Evolutionary conservation across 2,113 vertebrate species (phyloP).

Genomic region (Crotalus viridis): DNA sequence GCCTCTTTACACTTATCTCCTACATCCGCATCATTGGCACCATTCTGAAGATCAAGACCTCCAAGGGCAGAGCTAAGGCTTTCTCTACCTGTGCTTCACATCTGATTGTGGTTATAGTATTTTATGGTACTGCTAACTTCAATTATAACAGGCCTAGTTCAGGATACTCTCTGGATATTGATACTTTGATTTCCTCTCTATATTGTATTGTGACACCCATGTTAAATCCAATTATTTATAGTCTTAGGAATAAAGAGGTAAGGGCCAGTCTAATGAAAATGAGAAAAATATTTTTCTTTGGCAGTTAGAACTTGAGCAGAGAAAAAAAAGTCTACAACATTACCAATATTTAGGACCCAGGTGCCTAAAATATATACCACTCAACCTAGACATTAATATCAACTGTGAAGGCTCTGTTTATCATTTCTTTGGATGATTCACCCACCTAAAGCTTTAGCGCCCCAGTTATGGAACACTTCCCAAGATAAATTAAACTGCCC

Average conservation of each 20-base stretch:
- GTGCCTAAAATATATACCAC: neutral
- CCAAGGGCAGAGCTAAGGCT: slow-evolving; percentile 28
- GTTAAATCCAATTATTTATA: slow-evolving; percentile 64
- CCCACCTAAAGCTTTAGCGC: neutral
- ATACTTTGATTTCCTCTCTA: slow-evolving; percentile 57
- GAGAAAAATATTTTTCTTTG: slow-evolving; percentile 8
- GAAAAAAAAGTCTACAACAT: neutral
- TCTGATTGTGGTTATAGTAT: slow-evolving; percentile 53
- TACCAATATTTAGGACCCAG: neutral
- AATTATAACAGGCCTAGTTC: slow-evolving; percentile 53
- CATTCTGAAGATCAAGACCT: slow-evolving; percentile 27
- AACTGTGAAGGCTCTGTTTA: neutral
- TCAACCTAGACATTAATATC: neutral
- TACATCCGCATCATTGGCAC: slow-evolving; percentile 24
- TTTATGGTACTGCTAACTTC: slow-evolving; percentile 58
- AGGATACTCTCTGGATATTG: slow-evolving; percentile 44
- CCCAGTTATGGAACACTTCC: neutral
- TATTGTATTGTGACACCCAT: slow-evolving; percentile 56
- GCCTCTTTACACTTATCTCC: slow-evolving; percentile 42
- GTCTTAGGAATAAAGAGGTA: slow-evolving; percentile 60
- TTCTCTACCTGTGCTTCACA: slow-evolving; percentile 54
- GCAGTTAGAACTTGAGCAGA: neutral
- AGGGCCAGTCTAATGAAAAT: slow-evolving; percentile 42
- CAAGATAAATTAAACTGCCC: neutral
- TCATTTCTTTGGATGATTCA: neutral